Percentiles rank a stretch among this genome's conserved stretches.
phyloP scores from a whole-genome alignment of 2,797 vertebrate genomes.

The Neosilurus hyrtlii region DNA sequence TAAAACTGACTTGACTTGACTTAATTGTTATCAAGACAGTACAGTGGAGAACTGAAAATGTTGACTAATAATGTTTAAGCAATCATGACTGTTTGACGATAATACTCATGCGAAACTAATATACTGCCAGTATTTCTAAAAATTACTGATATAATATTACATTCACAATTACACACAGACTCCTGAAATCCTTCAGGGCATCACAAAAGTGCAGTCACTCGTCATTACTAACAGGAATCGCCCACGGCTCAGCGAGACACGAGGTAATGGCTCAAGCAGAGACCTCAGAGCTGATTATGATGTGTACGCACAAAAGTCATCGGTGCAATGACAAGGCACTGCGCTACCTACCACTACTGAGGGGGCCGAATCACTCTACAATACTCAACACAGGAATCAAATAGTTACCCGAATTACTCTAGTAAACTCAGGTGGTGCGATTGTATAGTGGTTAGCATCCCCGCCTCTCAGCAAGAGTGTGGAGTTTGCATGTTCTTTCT shows the following conservation, averaged over 20 bases:
- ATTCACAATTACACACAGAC: background rate
- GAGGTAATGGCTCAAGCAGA: background rate
- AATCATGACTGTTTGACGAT: background rate
- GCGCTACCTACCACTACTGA: background rate
- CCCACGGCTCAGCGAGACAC: background rate
- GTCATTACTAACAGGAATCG: background rate
- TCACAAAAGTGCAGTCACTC: background rate
- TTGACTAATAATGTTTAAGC: background rate
- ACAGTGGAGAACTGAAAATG: background rate
- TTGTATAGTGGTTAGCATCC: no score
- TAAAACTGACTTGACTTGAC: no score
- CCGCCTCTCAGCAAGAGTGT: no score
- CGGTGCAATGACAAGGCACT: background rate
- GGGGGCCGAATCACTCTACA: slow-evolving; percentile 16
- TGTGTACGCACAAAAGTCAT: slow-evolving; percentile 10
- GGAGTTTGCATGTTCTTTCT: no score
- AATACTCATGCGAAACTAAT: background rate
- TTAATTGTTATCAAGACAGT: no score
- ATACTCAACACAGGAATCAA: background rate
- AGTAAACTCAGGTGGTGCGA: no score
- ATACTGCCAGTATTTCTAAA: background rate
- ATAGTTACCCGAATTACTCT: no score
- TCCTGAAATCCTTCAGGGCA: background rate
- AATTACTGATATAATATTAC: background rate
- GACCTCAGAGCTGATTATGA: background rate